Percentiles rank a stretch among this genome's conserved stretches.
phyloP scores from a whole-genome alignment of 2,888 invertebrate species.

The Parnassius glacialis region DNA sequence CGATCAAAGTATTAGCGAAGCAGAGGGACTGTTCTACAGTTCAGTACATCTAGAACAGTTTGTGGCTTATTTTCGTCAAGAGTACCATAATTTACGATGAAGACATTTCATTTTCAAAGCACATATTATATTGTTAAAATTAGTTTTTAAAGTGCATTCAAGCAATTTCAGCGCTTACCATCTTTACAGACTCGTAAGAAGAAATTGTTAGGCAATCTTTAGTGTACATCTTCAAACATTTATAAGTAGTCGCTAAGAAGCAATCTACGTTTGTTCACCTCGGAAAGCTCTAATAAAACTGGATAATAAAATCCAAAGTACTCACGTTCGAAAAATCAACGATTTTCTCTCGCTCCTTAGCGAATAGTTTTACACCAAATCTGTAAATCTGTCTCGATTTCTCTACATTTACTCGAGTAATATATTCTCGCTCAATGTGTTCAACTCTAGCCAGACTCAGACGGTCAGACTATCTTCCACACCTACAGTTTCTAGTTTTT shows the following conservation, averaged over 20 bases:
- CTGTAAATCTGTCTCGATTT: conserved; percentile 21
- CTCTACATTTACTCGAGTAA: conserved; percentile 3
- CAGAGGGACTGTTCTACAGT: no score
- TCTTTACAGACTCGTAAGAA: conserved; percentile 1
- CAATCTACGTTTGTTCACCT: conserved; percentile 24
- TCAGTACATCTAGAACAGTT: no score
- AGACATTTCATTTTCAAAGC: no score
- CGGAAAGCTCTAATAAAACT: conserved; percentile 20
- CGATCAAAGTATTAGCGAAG: no score
- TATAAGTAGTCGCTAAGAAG: conserved; percentile 20
- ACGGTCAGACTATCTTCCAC: neutral
- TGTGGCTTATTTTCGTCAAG: no score
- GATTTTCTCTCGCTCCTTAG: conserved; percentile 4
- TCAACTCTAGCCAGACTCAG: conserved; percentile 1
- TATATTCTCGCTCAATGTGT: conserved; percentile 2
- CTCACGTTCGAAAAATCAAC: conserved; percentile 18
- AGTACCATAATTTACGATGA: no score
- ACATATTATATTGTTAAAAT: no score
- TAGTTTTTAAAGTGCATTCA: no score
- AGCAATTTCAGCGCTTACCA: neutral
- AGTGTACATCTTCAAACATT: conserved; percentile 9
- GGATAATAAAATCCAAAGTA: conserved; percentile 16
- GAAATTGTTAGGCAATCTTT: conserved; percentile 1
- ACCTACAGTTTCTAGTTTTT: neutral
- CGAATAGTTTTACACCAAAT: conserved; percentile 17